Evolutionary conservation across 2,888 invertebrate genomes (phyloP), one percentile per base, ranked within the genome.

Genomic region (Rhaphigaster nebulosa): DNA sequence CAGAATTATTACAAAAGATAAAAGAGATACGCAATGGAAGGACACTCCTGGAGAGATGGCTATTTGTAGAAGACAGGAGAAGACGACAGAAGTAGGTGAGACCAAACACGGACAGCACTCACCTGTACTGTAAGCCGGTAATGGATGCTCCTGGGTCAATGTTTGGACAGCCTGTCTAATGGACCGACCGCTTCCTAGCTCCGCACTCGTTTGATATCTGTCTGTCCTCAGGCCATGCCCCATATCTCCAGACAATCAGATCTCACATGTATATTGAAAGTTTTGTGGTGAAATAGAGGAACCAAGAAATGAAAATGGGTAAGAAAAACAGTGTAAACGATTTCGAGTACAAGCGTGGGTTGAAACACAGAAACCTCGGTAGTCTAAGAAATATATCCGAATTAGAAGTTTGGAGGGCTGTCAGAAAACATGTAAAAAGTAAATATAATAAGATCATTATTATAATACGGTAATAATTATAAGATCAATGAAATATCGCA

Each of bases 101-200:
- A 29, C 4, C 29, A 76, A 76, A 76, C 34, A 38, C 6, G 10
- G 12, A 20, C 20, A 38, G 70, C 20, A 76, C 38, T 76, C 70
- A 76, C 70, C 70, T 84, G 84, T 84, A n/a, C 84, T n/a, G 38
- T 84, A 45, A 45, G 84, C 84, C 84, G 45, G 84, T 84, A 84
- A 84, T 84, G 84, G 84, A 50, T 26, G 41, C 70, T 70, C 70
- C 41, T 45, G 3, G 38, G 80, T 84, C 84, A 84, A 84, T 84
- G 84, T 84, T 84, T 84, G 84, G 45, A 20, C 20, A 84, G 84
- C 45, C 45, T 15, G 26, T 6, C 84, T 84, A 50, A 84, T 84
- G 84, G 84, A 84, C 12, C 20, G 1, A 5, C n/a, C 70, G 15
- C 70, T 20, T 76, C 70, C 70, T 18, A 29, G 12, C 29, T 10